Evolutionary conservation across 2,888 invertebrate genomes (phyloP).

Genomic region (Platycnemis pennipes): DNA sequence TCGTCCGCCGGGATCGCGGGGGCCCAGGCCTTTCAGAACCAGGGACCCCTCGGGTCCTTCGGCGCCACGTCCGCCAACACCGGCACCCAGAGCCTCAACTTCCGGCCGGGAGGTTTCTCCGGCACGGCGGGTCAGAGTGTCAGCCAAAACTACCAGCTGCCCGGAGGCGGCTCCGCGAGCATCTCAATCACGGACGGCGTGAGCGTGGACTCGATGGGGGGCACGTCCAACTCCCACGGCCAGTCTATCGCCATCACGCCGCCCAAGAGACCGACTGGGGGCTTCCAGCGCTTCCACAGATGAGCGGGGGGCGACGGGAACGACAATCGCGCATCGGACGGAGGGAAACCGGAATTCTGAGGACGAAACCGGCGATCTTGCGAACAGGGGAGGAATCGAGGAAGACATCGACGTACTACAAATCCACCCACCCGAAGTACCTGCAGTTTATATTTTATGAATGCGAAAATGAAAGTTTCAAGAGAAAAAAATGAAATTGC

Average conservation of each 20-base stretch:
- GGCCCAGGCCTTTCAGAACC: conserved; percentile 49
- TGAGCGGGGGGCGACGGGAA: background rate
- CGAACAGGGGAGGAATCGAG: background rate
- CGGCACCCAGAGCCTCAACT: conserved; percentile 55
- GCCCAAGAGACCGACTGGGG: background rate
- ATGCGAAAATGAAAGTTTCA: no score
- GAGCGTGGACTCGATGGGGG: conserved; percentile 43
- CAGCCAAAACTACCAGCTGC: conserved; percentile 55
- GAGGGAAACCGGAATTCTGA: background rate
- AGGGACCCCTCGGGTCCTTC: conserved; percentile 20
- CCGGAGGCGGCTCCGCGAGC: conserved; percentile 36
- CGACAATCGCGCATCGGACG: background rate
- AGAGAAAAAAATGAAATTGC: no score
- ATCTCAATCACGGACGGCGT: conserved; percentile 29
- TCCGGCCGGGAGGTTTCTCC: conserved; percentile 58
- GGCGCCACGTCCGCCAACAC: conserved; percentile 53
- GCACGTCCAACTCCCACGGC: conserved; percentile 33
- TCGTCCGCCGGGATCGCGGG: conserved; percentile 11
- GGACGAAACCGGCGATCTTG: background rate
- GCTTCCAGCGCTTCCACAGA: background rate
- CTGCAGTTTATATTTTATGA: no score
- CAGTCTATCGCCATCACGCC: background rate
- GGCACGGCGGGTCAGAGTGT: conserved; percentile 10
- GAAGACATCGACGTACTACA: no score
- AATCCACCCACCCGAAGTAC: no score